These are phyloP conservation scores for Podilymbus podiceps DNA, from an alignment of 2,113 vertebrate genomes.

Conservation along the genomic window DNA sequence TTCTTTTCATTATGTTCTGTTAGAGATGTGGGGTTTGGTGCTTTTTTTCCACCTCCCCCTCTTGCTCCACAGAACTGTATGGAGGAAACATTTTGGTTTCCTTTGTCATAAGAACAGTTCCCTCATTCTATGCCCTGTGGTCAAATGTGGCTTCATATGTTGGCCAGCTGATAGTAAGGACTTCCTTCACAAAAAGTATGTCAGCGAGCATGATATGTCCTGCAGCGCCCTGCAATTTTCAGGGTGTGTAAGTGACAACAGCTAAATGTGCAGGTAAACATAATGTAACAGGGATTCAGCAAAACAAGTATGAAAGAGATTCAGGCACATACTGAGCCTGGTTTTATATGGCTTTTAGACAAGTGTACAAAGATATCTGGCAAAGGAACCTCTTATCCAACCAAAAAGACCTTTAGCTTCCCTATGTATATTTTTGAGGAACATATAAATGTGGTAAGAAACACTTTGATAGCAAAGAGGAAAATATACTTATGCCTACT, in stretches of 20 bases:
- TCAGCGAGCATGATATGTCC: neutral
- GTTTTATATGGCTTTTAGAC: neutral
- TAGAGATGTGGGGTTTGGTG: neutral
- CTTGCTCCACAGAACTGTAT: neutral
- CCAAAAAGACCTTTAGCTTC: neutral
- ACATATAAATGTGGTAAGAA: conserved; percentile 22
- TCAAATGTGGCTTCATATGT: neutral
- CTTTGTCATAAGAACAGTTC: neutral
- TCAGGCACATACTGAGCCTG: neutral
- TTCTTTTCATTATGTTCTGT: neutral
- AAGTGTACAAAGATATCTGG: conserved; percentile 30
- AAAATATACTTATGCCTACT: neutral
- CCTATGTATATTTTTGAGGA: conserved; percentile 14
- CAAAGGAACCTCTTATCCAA: conserved; percentile 2
- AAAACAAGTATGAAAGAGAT: neutral
- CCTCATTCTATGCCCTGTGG: neutral
- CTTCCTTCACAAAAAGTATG: neutral
- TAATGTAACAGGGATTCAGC: neutral
- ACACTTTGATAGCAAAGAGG: conserved; percentile 19
- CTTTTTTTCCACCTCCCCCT: neutral
- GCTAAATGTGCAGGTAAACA: neutral
- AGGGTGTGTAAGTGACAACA: neutral
- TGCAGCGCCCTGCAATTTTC: neutral
- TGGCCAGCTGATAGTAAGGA: neutral
- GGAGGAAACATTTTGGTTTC: neutral